A percentile compares a stretch with the other conserved stretches of the same genome.
Conservation (phyloP, 2,888 invertebrate species). For the Tryphoninae sp. region DNA sequence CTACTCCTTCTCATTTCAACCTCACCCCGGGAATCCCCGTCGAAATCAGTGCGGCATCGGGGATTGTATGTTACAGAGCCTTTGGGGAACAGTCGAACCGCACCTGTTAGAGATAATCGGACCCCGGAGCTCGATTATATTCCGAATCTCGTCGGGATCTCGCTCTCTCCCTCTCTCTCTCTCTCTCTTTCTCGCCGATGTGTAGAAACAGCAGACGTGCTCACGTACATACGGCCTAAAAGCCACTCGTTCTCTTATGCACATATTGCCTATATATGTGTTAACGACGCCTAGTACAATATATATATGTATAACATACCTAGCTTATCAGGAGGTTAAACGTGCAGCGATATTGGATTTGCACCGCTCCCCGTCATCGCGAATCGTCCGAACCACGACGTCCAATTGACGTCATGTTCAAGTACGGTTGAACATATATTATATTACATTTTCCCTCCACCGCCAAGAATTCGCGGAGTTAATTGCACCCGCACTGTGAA, state of each 20-base stretch:
- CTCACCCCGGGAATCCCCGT: constrained; percentile 44
- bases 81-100: constrained; percentile 62
- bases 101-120: constrained; percentile 64
- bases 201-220: constrained; percentile 31
- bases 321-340: constrained; percentile 11
- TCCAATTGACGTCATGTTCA: neutral
- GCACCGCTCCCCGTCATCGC: constrained; percentile 26
- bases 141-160: constrained; percentile 54
- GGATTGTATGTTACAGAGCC: constrained; percentile 60
- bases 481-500: neutral
- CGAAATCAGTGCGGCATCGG: constrained; percentile 61
- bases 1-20: neutral
- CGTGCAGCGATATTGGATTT: constrained; percentile 34
- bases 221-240: constrained; percentile 30
- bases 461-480: too few relatives aligned
- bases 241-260: constrained; percentile 35
- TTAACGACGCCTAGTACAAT: neutral
- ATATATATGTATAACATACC: constrained; percentile 21
- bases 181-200: constrained; percentile 34
- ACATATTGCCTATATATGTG: neutral
- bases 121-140: constrained; percentile 63
- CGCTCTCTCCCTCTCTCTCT: neutral
- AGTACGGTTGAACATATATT: neutral
- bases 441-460: neutral
- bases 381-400: constrained; percentile 12